Evolutionary conservation across 2,888 invertebrate genomes (phyloP).

Genomic region (Heliconius ethilla): DNA sequence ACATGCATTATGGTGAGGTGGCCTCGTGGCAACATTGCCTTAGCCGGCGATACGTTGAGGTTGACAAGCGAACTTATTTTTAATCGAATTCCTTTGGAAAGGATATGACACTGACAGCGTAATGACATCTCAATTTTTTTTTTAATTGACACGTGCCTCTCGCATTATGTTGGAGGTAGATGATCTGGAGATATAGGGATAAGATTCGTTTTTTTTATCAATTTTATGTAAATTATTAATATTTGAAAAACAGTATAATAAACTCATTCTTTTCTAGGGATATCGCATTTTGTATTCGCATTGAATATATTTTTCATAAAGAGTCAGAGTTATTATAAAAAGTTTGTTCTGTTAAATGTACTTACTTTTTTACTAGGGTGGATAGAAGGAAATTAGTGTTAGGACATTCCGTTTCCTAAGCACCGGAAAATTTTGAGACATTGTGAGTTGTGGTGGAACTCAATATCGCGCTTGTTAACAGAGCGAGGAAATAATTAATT

Average conservation of each 20-base stretch:
- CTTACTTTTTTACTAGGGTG: no score
- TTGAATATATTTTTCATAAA: not conserved
- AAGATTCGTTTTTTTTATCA: not conserved
- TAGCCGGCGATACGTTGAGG: constrained; percentile 23
- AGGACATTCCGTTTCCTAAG: rapidly evolving
- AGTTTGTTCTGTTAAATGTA: no score
- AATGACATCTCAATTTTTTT: constrained; percentile 7
- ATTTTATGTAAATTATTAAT: not conserved
- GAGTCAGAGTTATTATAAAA: not conserved
- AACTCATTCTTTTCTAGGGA: not conserved
- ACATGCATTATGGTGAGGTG: constrained; percentile 17
- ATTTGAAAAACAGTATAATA: no score
- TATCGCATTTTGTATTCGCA: not conserved
- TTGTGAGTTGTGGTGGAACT: no score
- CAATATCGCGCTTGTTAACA: not conserved
- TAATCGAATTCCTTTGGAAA: constrained; percentile 13
- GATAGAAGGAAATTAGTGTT: no score
- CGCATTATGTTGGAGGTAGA: not conserved
- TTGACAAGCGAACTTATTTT: constrained; percentile 18
- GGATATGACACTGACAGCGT: constrained; percentile 3
- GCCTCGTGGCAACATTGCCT: constrained; percentile 23
- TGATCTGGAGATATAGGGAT: not conserved
- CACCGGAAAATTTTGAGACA: no score
- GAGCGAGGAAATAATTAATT: not conserved
- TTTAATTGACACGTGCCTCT: not conserved